Evolutionary conservation across 2,113 vertebrate species (phyloP).

Genomic region (Dasyprocta punctata): DNA sequence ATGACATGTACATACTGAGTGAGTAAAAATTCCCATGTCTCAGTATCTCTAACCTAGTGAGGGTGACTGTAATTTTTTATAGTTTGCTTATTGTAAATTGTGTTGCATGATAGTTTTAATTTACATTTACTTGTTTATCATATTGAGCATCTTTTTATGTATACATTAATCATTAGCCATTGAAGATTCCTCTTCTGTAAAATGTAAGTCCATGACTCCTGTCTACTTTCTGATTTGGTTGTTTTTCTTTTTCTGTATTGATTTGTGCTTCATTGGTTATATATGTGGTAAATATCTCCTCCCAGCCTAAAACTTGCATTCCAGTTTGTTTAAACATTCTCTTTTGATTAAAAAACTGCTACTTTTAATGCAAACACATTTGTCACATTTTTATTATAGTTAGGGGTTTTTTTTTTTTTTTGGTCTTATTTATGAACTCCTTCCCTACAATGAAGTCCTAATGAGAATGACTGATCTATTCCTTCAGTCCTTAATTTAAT

Average conservation of each 20-base stretch:
- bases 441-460: neutral
- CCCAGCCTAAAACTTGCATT: neutral
- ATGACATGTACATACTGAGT: neutral
- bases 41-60: neutral
- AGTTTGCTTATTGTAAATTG: neutral
- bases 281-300: neutral
- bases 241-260: constrained; percentile 20
- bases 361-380: constrained; percentile 9
- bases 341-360: constrained; percentile 26
- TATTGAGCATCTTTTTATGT: neutral
- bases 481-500: neutral
- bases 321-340: neutral
- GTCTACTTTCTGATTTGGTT: neutral
- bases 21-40: neutral
- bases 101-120: neutral
- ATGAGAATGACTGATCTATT: neutral
- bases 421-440: neutral
- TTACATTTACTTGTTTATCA: neutral
- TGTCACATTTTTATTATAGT: neutral
- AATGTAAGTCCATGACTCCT: constrained; percentile 11
- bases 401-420: constrained; percentile 9
- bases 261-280: constrained; percentile 35
- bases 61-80: neutral
- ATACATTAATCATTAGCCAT: neutral
- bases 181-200: neutral